Evolutionary conservation across 2,113 vertebrate species (phyloP).

Genomic region (Conger conger): DNA sequence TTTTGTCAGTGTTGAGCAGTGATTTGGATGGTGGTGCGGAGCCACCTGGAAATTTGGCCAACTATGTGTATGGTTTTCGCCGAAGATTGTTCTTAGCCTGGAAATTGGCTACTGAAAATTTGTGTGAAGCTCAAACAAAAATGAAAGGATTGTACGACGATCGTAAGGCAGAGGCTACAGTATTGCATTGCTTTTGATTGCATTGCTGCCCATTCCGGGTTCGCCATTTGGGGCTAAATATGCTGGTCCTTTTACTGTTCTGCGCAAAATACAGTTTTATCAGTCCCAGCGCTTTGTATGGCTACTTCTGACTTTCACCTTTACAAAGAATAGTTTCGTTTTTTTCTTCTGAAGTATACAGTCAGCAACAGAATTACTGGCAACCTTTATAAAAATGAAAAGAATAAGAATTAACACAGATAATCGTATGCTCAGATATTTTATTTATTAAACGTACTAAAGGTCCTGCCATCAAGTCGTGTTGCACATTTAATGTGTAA

Average conservation of each 20-base stretch:
- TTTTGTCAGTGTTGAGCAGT: background rate
- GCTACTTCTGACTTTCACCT: background rate
- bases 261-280: background rate
- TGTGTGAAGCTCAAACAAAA: background rate
- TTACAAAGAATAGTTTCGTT: too few relatives aligned
- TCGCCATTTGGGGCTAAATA: background rate
- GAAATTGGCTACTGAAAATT: too few relatives aligned
- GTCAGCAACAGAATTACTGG: too few relatives aligned
- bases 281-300: background rate
- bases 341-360: too few relatives aligned
- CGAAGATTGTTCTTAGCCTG: too few relatives aligned
- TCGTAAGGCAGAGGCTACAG: background rate
- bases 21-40: background rate
- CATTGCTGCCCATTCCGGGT: background rate
- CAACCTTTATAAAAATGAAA: too few relatives aligned
- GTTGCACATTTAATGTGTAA: too few relatives aligned
- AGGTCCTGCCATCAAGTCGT: too few relatives aligned
- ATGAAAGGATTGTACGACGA: background rate
- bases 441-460: too few relatives aligned
- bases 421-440: too few relatives aligned
- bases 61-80: background rate
- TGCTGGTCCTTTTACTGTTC: background rate
- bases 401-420: too few relatives aligned
- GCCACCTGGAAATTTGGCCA: background rate
- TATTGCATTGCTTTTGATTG: background rate